Evolutionary conservation across 2,113 vertebrate species (phyloP).

Genomic region (Gulo gulo): DNA sequence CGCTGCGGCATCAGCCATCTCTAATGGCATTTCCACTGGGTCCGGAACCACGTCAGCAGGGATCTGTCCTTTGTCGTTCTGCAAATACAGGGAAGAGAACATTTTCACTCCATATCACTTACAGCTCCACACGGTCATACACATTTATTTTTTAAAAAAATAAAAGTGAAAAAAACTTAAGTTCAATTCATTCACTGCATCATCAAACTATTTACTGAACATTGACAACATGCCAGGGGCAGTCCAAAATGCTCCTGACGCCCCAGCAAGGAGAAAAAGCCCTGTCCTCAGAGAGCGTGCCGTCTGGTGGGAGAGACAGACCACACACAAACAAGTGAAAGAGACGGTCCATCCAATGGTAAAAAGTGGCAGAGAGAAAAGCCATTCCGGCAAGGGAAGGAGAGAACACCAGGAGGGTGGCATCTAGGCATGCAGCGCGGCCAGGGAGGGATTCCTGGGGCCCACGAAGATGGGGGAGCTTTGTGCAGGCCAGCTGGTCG

Average conservation of each 20-base stretch:
- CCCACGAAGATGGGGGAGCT: fast-evolving
- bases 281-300: background rate
- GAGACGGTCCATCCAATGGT: background rate
- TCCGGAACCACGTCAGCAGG: constrained; percentile 95
- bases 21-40: constrained; percentile 94
- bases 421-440: fast-evolving
- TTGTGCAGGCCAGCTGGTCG: fast-evolving
- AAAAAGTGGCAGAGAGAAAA: background rate
- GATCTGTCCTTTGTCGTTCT: constrained; percentile 95
- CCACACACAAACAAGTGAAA: background rate
- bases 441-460: background rate
- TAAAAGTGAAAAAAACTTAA: background rate
- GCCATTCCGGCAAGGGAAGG: too few relatives aligned
- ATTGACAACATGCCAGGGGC: background rate
- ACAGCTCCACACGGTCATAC: background rate
- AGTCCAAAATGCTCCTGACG: background rate
- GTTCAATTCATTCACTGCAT: background rate
- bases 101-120: background rate
- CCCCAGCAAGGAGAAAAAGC: background rate
- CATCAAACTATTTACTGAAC: background rate
- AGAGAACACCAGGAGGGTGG: background rate
- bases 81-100: background rate
- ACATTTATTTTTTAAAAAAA: background rate
- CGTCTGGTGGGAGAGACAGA: background rate
- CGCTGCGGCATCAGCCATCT: constrained; percentile 94